Conservation (phyloP, 2,888 invertebrate genomes). For the Chrysolina americana region DNA sequence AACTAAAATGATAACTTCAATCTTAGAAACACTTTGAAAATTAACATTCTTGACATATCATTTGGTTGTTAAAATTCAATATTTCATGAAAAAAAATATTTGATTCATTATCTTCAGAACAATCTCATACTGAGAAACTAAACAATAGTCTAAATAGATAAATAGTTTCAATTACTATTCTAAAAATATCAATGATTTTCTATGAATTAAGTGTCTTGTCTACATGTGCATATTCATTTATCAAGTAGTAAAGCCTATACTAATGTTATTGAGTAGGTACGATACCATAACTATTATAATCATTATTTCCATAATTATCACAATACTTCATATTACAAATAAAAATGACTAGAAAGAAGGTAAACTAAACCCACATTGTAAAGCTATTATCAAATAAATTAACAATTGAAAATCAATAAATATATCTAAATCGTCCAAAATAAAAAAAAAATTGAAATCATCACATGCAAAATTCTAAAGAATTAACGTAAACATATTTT, state of each 20-base stretch:
- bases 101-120: background rate
- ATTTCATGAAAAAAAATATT: background rate
- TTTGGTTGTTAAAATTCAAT: too few relatives aligned
- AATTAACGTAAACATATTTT: background rate
- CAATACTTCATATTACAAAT: conserved; percentile 50
- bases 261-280: conserved; percentile 39
- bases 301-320: conserved; percentile 59
- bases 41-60: too few relatives aligned
- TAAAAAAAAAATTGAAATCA: conserved; percentile 36
- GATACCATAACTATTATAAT: conserved; percentile 51
- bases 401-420: conserved; percentile 26
- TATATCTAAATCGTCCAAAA: conserved; percentile 43
- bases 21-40: too few relatives aligned
- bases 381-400: conserved; percentile 23
- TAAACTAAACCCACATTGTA: conserved; percentile 33
- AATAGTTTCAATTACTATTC: conserved; percentile 27
- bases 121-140: conserved; percentile 24
- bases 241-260: conserved; percentile 46
- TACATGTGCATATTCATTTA: conserved; percentile 56
- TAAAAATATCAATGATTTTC: conserved; percentile 39
- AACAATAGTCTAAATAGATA: conserved; percentile 20
- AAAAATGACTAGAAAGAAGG: conserved; percentile 52
- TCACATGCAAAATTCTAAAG: conserved; percentile 5
- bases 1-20: too few relatives aligned
- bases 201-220: conserved; percentile 55